Evolutionary conservation across 2,113 vertebrate species (phyloP), one percentile per base, ranked within the genome.

Genomic region (Cygnus buccinator): DNA sequence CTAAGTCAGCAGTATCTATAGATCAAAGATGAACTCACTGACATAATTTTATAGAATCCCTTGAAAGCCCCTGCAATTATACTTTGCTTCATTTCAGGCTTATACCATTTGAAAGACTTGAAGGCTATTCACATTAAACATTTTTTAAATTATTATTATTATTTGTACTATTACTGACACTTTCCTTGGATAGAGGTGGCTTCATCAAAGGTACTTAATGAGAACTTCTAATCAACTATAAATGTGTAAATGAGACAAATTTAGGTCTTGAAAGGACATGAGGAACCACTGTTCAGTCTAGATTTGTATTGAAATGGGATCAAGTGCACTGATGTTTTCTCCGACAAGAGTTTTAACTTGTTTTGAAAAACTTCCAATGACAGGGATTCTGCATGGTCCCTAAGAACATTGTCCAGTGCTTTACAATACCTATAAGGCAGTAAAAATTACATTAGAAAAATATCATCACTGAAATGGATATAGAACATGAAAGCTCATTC

Each of bases 381-480:
- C 68, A 59, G 11, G 6, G 28, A 66, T 87, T 66, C 52, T 78
- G 35, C 57, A 58, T 8, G n/a, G 20, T 50, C 50, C 63, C 44
- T 74, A 89, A 81, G 68, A 90, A 83, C n/a, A 79, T 44, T 93
- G 50, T 77, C 13, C 57, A 71, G 11, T 63, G 28, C 29, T 92
- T 83, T 77, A 84, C 50, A 80, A 72, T 48, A 73, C 35, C 19
- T 50, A 46, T 29, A 71, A 9, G 5, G 4, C 37, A 89, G 33
- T 76, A 76, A 95, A 81, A 88, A 54, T 16, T 50, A 29, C 75
- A 73, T 67, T 52, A 73, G 39, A 71, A 92, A 93, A 80, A 90
- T 81, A 17, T 71, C 8, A 31, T 50, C 37, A 62, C 5, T 50
- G 41, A 50, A 80, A 76, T 85, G 11, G 18, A 29, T 66, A 37